Evolutionary conservation across 2,113 vertebrate species (phyloP), one percentile per base, ranked within the genome.

Genomic region (Athene cunicularia): DNA sequence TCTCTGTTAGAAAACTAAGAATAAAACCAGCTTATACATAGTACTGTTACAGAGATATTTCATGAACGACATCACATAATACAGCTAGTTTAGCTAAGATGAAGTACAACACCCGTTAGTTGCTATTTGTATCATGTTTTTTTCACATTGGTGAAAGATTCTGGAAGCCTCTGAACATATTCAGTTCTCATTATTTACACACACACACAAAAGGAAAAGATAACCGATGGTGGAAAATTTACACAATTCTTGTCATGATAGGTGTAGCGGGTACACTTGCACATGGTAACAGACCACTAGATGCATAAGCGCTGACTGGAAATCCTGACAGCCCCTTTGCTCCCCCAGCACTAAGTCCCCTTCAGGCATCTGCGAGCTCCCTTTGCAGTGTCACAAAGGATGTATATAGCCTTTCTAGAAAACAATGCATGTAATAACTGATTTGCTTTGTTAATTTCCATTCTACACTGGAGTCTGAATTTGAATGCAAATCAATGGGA

Each of bases 401-500:
- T 1, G 6, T 2, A 5, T 0, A 16, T 1, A 7, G 23, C 11
- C 4, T 21, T 84, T 32, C 55, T 11, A 55, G 11, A 45, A 56
- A 43, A 5, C 24, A 5, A 11, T 2, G 7, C 18, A 30, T 27
- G 28, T 0, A 26, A 26, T 8, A 12, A 0, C 4, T 3, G 2
- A 43, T 43, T 27, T 24, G 7, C 17, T 66, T 26, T 3, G 32
- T 8, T 30, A 3, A 5, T 22, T 74, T 30, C 30, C 26, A 19
- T 5, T 24, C 56, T 11, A 27, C 21, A 2, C 0, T 1, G 4
- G 7, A 23, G 21, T 3, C 32, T 22, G 16, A 37, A 41, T 24
- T 35, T 5, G 66, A 28, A 2, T 0, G 2, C 6, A 1, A 0
- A 1, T 5, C n/a, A 27, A 11, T 0, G 27, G 39, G 19, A 80